Evolutionary conservation across 1,140 invertebrate genomes (phyloP), one percentile per base, ranked within the genome.

Genomic region (Aphaenogaster ashmeadi): DNA sequence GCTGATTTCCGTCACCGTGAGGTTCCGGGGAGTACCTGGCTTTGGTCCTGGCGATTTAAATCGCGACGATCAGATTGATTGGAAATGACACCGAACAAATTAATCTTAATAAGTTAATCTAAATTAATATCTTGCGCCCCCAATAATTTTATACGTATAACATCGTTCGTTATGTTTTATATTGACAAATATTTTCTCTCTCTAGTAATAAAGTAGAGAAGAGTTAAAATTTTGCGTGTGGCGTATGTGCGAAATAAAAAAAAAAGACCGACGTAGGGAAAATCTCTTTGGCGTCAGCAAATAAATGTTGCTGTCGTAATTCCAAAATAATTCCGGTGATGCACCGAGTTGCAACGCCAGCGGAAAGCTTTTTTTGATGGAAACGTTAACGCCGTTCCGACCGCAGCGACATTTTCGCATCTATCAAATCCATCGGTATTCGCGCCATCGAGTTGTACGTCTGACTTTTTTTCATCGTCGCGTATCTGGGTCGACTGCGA

Each of bases 1-100:
- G 92, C 97, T 97, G 75, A 98, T 97, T 95, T 98, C 98, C 21
- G 97, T 97, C 38, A 99, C 97, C 56, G 98, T 98, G 67, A 99
- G 96, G 95, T 99, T 99, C 81, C 97, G 96, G 8, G 98, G 98
- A 50, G 97, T 97, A 92, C 98, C 97, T 54, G 99, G 98, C 95
- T 97, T 98, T 78, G 98, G 98, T 95, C 98, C 98, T 98, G 95
- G 21, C 44, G 54, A 69, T 90, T 87, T 21, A 87, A 62, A 89
- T 77, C 33, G 18, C n/a, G 47, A 18, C 27, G 15, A 75, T 89
- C 58, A 86, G 60, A 9, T 5, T 18, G 44, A n/a, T 38, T 21
- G 7, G 7, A 18, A n/a, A 60, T 3, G 3, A 38, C 1, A 47
- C 36, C 0, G 36, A 58, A 47, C 9, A 41, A 7, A 11, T 75